Conservation (phyloP, 2,888 invertebrate genomes). For the Neoascia interrupta region DNA sequence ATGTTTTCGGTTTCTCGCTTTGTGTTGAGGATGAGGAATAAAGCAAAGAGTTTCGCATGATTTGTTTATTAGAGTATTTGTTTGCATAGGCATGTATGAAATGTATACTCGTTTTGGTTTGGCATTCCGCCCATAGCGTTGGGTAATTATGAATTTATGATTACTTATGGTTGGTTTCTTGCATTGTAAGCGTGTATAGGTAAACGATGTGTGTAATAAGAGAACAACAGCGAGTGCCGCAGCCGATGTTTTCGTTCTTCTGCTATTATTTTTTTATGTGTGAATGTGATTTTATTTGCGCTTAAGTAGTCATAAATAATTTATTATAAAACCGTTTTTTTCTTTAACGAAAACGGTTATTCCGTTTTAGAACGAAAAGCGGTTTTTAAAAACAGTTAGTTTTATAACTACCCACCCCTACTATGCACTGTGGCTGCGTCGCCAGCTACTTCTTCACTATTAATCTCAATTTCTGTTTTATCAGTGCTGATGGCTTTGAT, state of each 20-base stretch:
- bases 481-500: no score
- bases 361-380: not conserved
- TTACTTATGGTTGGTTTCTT: not conserved
- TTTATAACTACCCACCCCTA: not conserved
- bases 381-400: not conserved
- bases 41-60: not conserved
- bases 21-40: not conserved
- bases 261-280: not conserved
- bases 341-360: not conserved
- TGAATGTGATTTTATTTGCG: not conserved
- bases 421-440: no score
- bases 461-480: no score
- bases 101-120: not conserved
- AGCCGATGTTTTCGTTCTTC: not conserved
- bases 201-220: not conserved
- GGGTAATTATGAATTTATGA: no score
- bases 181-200: not conserved
- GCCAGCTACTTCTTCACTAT: no score
- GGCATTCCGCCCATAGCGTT: not conserved
- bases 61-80: not conserved
- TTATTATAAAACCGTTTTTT: not conserved
- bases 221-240: not conserved
- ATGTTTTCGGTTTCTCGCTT: not conserved
- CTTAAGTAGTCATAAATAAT: not conserved
- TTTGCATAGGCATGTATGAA: not conserved